Base-by-base conservation (phyloP, 2,797 vertebrate species). In the Serranus cabrilla region DNA sequence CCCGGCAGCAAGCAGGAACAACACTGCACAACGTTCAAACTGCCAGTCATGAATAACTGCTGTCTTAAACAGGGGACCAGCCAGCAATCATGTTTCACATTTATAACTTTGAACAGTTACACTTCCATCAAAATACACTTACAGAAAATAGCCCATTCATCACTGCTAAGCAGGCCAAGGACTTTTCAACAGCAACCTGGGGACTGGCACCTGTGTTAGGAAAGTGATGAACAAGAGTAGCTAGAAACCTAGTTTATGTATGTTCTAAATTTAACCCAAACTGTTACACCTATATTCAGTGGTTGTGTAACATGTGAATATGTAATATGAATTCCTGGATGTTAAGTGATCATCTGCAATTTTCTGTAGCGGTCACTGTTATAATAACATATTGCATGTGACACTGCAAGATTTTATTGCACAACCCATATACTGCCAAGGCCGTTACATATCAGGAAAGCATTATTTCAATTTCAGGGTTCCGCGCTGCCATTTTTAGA, bases 101-200 rank as follows among this genome's bases (percentile, higher is more conserved):
- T 76, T 65, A 68, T 45, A n/a, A 43, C 11, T 34, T 9, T 34
- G 34, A 34, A 34, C 34, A 34, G 6, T 34, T 34, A 37, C n/a
- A n/a, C n/a, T n/a, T n/a, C n/a, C n/a, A n/a, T n/a, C n/a, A n/a
- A n/a, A n/a, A n/a, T n/a, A n/a, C n/a, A n/a, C n/a, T n/a, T n/a
- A n/a, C n/a, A n/a, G 25, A 59, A 68, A 76, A 71, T 7, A 39
- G 47, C 21, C 40, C 27, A 37, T 76, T 76, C 39, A 76, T 63
- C 23, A 45, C 58, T 45, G 52, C 39, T 71, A 75, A 80, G 62
- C 49, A 65, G 71, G 51, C 60, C 46, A 80, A 78, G 58, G 63
- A 66, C 37, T 45, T 56, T 12, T 51, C 2, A 58, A 39, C 31
- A 69, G 46, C 68, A 25, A 49, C 57, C 50, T 61, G 58, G 60